phyloP scores from a whole-genome alignment of 2,797 vertebrate genomes.

The Falco naumanni region DNA sequence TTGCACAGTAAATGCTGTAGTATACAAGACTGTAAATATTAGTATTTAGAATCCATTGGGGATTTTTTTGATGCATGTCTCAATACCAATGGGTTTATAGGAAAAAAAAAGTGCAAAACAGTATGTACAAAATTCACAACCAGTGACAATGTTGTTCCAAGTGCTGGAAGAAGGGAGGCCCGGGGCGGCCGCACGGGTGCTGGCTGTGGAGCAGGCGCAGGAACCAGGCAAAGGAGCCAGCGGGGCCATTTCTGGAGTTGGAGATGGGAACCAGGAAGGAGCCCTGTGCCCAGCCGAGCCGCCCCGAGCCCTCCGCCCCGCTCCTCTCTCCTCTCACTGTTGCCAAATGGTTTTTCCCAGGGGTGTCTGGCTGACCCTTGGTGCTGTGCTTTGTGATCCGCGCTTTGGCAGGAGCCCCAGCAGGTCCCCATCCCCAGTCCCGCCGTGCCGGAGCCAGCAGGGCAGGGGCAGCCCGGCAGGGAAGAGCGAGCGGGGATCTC shows the following conservation, averaged over 20 bases:
- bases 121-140: not conserved
- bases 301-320: not conserved
- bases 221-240: not conserved
- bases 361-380: not conserved
- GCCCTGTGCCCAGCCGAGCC: not conserved
- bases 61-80: conserved; percentile 61
- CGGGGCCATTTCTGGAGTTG: not conserved
- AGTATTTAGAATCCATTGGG: not conserved
- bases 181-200: fast-evolving
- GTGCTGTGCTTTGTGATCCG: not conserved
- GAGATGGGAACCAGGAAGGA: not conserved
- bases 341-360: conserved; percentile 22
- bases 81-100: conserved; percentile 36
- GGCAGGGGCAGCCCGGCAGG: not conserved
- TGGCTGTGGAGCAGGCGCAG: not conserved
- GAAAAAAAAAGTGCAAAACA: not conserved
- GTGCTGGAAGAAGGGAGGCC: conserved; percentile 28
- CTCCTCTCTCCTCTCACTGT: not conserved
- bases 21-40: conserved; percentile 45
- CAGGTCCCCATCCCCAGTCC: not conserved
- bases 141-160: not conserved
- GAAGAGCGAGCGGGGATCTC: not conserved
- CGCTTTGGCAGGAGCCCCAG: not conserved
- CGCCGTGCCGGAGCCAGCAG: not conserved
- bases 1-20: conserved; percentile 58